Conservation (phyloP, 2,113 vertebrate genomes). For the Lamprologus tigripictilis region DNA sequence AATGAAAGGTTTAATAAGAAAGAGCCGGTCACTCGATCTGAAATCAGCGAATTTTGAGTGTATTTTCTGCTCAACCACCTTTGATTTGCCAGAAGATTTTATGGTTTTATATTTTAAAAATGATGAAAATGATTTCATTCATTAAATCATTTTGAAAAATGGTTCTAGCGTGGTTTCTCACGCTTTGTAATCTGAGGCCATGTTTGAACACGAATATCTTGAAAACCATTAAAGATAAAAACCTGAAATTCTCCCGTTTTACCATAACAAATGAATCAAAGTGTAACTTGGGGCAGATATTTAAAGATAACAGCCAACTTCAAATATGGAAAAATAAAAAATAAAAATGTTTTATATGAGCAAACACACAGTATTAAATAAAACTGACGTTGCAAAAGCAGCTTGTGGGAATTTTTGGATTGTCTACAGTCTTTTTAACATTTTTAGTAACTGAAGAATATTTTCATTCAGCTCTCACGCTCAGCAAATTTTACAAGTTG, state of each 20-base stretch:
- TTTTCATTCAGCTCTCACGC: not conserved
- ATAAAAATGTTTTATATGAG: not conserved
- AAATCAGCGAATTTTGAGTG: not conserved
- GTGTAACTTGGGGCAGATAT: not conserved
- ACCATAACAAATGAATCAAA: not conserved
- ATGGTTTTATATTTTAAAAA: not conserved
- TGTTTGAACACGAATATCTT: not conserved
- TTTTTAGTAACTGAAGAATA: not conserved
- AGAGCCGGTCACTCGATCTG: rapidly evolving
- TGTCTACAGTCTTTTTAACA: rapidly evolving
- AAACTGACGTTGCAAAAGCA: rapidly evolving
- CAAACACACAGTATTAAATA: not conserved
- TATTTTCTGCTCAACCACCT: not conserved
- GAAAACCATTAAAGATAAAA: not conserved
- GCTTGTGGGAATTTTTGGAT: rapidly evolving
- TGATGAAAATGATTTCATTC: too few relatives aligned
- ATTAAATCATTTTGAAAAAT: not conserved
- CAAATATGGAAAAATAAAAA: not conserved
- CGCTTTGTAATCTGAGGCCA: not conserved
- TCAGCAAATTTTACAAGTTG: rapidly evolving
- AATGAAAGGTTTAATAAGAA: not conserved
- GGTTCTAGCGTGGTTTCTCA: not conserved
- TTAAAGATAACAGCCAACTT: not conserved
- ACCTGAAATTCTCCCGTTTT: not conserved
- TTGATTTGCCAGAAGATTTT: not conserved